These are phyloP conservation scores for Vimba vimba DNA, from an alignment of 2,113 vertebrate genomes.

Conservation along the genomic window DNA sequence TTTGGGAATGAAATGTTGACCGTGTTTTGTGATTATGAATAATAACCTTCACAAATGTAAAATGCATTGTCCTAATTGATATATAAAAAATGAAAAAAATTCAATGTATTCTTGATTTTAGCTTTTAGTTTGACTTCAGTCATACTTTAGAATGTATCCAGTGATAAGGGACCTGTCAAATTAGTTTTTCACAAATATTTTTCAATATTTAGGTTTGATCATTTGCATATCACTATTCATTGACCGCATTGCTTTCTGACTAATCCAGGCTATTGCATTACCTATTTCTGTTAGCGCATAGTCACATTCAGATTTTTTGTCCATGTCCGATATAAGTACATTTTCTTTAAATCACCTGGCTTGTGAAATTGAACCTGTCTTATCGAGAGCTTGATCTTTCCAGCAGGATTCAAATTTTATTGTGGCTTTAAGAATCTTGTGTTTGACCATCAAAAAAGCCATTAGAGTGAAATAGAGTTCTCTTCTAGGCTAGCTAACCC, in stretches of 20 bases:
- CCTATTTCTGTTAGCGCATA: not conserved
- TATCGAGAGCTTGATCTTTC: not conserved
- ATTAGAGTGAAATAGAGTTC: not conserved
- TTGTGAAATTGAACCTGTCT: not conserved
- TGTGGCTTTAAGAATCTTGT: not conserved
- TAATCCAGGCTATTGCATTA: not conserved
- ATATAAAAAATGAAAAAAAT: conserved; percentile 77
- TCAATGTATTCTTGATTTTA: not conserved
- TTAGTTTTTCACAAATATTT: not conserved
- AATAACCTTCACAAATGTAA: conserved; percentile 81
- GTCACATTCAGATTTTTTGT: not conserved
- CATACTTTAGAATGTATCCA: not conserved
- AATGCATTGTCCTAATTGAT: conserved; percentile 85
- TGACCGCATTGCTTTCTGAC: not conserved
- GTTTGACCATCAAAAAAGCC: not conserved
- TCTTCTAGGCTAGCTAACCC: not conserved
- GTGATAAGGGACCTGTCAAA: not conserved
- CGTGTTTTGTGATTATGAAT: conserved; percentile 78
- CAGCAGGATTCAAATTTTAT: not conserved
- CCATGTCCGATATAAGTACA: not conserved
- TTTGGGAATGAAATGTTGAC: conserved; percentile 73
- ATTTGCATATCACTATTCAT: not conserved
- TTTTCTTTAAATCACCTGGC: not conserved
- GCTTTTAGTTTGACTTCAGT: not conserved
- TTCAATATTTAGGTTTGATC: not conserved